Base-by-base conservation (phyloP, 2,888 invertebrate genomes). In the Bellardia pandia region DNA sequence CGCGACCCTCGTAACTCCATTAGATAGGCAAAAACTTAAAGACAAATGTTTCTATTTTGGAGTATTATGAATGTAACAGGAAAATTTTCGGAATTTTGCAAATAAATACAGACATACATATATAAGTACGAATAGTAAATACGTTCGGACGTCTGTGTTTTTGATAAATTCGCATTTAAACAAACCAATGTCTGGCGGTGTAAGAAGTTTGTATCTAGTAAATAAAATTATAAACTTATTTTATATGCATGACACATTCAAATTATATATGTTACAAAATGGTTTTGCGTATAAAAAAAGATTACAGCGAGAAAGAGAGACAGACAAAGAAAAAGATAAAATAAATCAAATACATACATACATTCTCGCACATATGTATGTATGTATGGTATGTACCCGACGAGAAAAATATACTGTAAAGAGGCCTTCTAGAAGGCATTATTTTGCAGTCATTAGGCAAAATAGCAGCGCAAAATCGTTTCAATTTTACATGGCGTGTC, bases 221-320 rank as follows among this genome's bases (percentile, higher is more conserved):
- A 86, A 86, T 78, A 82, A 82, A 86, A 83, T 86, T 79, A 79
- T 45, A 80, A 84, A 84, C 71, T 84, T 51, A 84, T 84, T 86
- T 79, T 48, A 68, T 80, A 77, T 86, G 83, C 86, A 86, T 51
- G 69, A 83, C 79, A 86, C 75, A 79, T 76, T 76, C 79, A 77
- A 66, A 80, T 77, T 84, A 79, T 83, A 83, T 79, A 83, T 86
- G 75, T 71, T 79, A 16, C 64, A 83, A 56, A 83, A 79, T 69
- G 72, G 37, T 81, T 81, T 42, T 77, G 11, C 8, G 56, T 64
- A 48, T 62, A 51, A 77, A 23, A 42, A n/a, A 71, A 53, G 3
- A 16, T 11, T 5, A 53, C 16, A 16, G 13, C 5, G 6, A 14
- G 13, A 37, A 33, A 33, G 5, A 33, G 33, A 33, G 33, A 33